A percentile compares a stretch with the other conserved stretches of the same genome.
Conservation (phyloP, 2,113 vertebrate genomes). For the Tenrec ecaudatus region DNA sequence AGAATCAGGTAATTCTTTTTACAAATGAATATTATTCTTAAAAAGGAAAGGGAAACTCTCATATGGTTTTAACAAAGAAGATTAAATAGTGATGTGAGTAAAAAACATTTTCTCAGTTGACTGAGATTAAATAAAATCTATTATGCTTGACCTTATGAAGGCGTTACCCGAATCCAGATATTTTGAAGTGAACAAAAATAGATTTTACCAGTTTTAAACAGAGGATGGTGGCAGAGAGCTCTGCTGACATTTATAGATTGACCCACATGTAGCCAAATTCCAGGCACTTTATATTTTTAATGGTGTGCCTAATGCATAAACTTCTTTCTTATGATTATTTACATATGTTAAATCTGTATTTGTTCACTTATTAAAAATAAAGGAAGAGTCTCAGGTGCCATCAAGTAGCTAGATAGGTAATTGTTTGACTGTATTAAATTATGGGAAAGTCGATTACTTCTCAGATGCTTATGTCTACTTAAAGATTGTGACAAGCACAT, state of each 20-base stretch:
- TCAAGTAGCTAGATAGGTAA: background rate
- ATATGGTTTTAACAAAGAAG: background rate
- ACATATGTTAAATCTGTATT: background rate
- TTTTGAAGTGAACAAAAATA: background rate
- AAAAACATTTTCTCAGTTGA: background rate
- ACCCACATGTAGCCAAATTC: slow-evolving; percentile 2
- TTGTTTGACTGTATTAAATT: slow-evolving; percentile 25
- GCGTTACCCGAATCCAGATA: background rate
- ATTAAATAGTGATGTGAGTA: background rate
- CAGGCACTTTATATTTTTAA: slow-evolving; percentile 1
- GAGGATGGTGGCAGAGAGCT: slow-evolving; percentile 74
- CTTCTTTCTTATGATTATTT: background rate
- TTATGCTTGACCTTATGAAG: background rate
- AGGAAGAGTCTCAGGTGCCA: background rate
- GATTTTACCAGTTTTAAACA: slow-evolving; percentile 50
- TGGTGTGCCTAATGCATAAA: background rate
- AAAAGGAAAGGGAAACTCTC: background rate
- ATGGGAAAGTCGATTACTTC: background rate
- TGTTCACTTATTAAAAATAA: slow-evolving; percentile 3
- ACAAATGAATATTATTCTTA: background rate
- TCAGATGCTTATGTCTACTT: background rate
- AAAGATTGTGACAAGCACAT: background rate
- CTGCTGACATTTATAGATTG: slow-evolving; percentile 36
- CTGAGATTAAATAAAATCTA: background rate
- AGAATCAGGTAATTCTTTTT: background rate